Evolutionary conservation across 2,113 vertebrate species (phyloP), one percentile per base, ranked within the genome.

Genomic region (Piaya cayana): DNA sequence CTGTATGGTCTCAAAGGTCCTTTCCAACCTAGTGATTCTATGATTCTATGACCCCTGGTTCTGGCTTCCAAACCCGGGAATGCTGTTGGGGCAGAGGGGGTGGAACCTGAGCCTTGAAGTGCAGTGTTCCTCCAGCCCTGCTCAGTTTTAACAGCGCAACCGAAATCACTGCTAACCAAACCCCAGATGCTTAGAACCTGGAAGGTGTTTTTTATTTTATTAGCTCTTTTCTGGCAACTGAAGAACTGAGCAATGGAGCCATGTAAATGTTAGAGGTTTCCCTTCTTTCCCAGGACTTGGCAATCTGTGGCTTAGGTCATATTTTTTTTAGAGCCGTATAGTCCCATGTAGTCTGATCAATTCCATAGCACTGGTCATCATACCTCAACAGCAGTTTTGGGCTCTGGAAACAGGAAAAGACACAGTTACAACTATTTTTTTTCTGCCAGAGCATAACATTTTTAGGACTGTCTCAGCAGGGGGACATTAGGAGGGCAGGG

Each of bases 221-320:
- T 11, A 47, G 10, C 25, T 45, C 14, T 21, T 23, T 27, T 23
- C 52, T 18, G 22, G 29, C 11, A 3, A 5, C 20, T 0, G 42
- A 25, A 52, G 63, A 71, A 15, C 29, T 2, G 42, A 39, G 32
- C 1, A 2, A 6, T 9, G 42, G 37, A 60, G 34, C 39, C 34
- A 8, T 2, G 2, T 12, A 23, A 58, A 12, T 1, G 0, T 5
- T 4, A 2, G 14, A 20, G 19, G 37, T 25, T 20, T 55, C 36
- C 34, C n/a, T 37, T 37, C 19, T 32, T 47, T 13, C 13, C 34
- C 16, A 15, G 63, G 37, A 6, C 2, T 4, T 15, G 32, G 19
- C 47, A 11, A 3, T 23, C 79, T 3, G 13, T 15, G 58, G 43
- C 3, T 67, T 25, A 32, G 71, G 34, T 71, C 55, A 8, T 20